Percentiles rank a stretch among this genome's conserved stretches.
Conservation (phyloP, 2,888 invertebrate species). For the Leucophora obtusa region DNA sequence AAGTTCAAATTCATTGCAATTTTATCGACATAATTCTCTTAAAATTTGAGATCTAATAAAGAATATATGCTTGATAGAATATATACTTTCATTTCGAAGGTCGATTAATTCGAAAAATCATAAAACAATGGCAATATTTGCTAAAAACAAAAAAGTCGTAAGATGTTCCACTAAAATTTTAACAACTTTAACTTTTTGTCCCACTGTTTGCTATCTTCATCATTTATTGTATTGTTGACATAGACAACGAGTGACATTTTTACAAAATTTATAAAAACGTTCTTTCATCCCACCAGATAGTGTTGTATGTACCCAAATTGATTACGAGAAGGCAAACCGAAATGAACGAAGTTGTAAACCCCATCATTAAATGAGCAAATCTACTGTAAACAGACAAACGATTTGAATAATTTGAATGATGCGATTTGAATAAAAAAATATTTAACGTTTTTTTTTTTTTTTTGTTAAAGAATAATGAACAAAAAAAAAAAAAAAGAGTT, state of each 20-base stretch:
- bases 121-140: no score
- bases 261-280: constrained; percentile 44
- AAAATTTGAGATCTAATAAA: no score
- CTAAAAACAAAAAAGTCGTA: no score
- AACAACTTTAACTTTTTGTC: not conserved
- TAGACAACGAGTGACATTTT: constrained; percentile 58
- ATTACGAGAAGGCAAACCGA: constrained; percentile 31
- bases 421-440: constrained; percentile 49
- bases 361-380: constrained; percentile 79
- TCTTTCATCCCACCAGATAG: constrained; percentile 33
- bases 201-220: constrained; percentile 45
- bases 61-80: no score
- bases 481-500: constrained; percentile 15
- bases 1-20: no score
- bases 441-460: constrained; percentile 15
- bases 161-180: no score
- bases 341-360: constrained; percentile 24
- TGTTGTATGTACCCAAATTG: constrained; percentile 41
- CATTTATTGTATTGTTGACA: constrained; percentile 54
- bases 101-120: no score
- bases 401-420: constrained; percentile 73
- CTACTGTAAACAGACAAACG: constrained; percentile 79
- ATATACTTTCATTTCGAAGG: no score
- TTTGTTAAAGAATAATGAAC: constrained; percentile 38
- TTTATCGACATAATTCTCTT: no score